Evolutionary conservation across 2,888 invertebrate genomes (phyloP).

Genomic region (Apotomis capreana): DNA sequence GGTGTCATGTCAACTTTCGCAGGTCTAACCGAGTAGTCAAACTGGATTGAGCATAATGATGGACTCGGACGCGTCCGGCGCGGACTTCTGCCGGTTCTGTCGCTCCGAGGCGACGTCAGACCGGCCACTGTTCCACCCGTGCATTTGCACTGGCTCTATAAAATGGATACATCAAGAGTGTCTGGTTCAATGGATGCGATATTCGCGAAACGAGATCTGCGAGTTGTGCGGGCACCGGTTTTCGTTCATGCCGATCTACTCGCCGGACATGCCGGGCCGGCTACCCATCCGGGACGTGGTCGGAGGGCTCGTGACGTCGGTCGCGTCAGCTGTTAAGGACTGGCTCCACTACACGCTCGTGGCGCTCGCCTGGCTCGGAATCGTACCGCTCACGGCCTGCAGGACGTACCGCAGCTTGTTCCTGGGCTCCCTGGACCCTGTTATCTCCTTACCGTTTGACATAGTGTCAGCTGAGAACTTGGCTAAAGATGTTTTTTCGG

Average conservation of each 20-base stretch:
- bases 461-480: constrained; percentile 96
- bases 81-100: constrained; percentile 99
- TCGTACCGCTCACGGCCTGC: constrained; percentile 98
- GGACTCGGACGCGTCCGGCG: constrained; percentile 82
- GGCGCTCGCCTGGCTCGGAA: constrained; percentile 97
- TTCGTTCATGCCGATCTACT: constrained; percentile 99
- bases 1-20: constrained; percentile 59
- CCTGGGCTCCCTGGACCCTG: constrained; percentile 93
- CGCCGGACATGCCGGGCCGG: constrained; percentile 99
- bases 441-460: constrained; percentile 94
- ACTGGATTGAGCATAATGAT: constrained; percentile 78
- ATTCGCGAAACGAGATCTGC: constrained; percentile 99
- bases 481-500: constrained; percentile 96
- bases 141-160: constrained; percentile 99
- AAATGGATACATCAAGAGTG: constrained; percentile 99
- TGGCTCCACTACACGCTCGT: constrained; percentile 99
- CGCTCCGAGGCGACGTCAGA: constrained; percentile 96
- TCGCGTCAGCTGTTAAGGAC: constrained; percentile 96
- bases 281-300: constrained; percentile 96
- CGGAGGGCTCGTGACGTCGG: constrained; percentile 93
- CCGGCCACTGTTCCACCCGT: constrained; percentile 98
- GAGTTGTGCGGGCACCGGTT: constrained; percentile 99
- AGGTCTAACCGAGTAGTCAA: constrained; percentile 69
- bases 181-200: constrained; percentile 99
- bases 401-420: constrained; percentile 97